A percentile compares a stretch with the other conserved stretches of the same genome.
Evolutionary conservation across 1,140 invertebrate genomes (phyloP).

Genomic region (Brachionus calyciflorus): DNA sequence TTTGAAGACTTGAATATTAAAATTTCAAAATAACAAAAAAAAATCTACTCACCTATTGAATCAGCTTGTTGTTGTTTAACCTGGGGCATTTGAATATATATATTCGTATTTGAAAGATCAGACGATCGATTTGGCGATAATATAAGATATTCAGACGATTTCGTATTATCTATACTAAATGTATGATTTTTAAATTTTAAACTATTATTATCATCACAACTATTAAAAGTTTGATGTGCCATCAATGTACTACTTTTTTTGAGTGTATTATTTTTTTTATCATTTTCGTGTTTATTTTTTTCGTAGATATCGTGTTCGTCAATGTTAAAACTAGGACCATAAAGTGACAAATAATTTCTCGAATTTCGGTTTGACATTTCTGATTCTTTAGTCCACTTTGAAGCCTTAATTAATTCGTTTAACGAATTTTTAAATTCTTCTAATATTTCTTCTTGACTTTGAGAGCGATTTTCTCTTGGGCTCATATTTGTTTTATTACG

Average conservation of each 20-base stretch:
- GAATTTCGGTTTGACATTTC: not conserved
- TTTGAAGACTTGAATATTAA: too few relatives aligned
- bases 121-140: not conserved
- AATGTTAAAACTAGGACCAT: not conserved
- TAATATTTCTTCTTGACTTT: slow-evolving; percentile 43
- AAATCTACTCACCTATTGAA: not conserved
- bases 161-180: slow-evolving; percentile 24
- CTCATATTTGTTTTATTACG: not conserved
- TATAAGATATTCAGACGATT: slow-evolving; percentile 20
- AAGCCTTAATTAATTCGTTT: slow-evolving; percentile 33
- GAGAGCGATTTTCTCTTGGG: not conserved
- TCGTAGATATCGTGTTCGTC: not conserved
- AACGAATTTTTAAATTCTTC: slow-evolving; percentile 43
- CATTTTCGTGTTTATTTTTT: too few relatives aligned
- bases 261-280: not conserved
- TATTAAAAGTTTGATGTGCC: not conserved
- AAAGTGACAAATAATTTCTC: not conserved
- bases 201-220: too few relatives aligned
- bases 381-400: slow-evolving; percentile 31
- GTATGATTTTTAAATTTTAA: slow-evolving; percentile 39
- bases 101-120: not conserved
- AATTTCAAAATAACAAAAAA: too few relatives aligned
- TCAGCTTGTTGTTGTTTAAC: slow-evolving; percentile 12
- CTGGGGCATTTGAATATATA: slow-evolving; percentile 32
- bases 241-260: slow-evolving; percentile 12